phyloP scores from a whole-genome alignment of 2,888 invertebrate genomes.

The Rotaria sp. region DNA sequence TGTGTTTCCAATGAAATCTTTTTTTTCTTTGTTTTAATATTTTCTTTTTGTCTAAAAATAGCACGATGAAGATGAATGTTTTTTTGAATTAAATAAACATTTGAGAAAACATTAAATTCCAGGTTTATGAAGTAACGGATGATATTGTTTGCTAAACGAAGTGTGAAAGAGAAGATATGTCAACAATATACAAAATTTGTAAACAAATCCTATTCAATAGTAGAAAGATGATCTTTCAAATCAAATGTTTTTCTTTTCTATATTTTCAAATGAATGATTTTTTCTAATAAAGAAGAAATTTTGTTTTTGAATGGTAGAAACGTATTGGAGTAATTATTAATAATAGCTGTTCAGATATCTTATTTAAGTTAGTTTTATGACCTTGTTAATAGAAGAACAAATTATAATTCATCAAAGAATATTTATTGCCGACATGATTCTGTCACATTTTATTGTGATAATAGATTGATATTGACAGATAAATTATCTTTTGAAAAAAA shows the following conservation, averaged over 20 bases:
- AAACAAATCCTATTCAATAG: background rate
- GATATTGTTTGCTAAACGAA: background rate
- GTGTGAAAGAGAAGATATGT: background rate
- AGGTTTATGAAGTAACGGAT: background rate
- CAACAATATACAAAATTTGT: background rate
- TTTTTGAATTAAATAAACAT: background rate
- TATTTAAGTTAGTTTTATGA: no score
- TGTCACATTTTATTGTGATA: background rate
- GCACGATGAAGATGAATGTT: no score
- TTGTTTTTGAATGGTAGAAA: no score
- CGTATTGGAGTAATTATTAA: no score
- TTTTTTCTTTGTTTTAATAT: no score
- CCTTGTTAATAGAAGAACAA: background rate
- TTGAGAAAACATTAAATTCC: background rate
- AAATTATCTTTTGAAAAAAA: background rate
- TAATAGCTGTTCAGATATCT: no score
- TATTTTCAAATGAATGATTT: no score
- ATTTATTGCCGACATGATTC: background rate
- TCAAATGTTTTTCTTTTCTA: no score
- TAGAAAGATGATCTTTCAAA: background rate
- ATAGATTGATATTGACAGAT: background rate
- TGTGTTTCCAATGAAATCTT: no score
- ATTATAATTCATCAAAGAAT: background rate
- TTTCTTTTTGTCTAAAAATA: no score
- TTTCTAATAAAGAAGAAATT: no score